Evolutionary conservation across 1,140 invertebrate genomes (phyloP).

Genomic region (Parasteatoda tepidariorum): DNA sequence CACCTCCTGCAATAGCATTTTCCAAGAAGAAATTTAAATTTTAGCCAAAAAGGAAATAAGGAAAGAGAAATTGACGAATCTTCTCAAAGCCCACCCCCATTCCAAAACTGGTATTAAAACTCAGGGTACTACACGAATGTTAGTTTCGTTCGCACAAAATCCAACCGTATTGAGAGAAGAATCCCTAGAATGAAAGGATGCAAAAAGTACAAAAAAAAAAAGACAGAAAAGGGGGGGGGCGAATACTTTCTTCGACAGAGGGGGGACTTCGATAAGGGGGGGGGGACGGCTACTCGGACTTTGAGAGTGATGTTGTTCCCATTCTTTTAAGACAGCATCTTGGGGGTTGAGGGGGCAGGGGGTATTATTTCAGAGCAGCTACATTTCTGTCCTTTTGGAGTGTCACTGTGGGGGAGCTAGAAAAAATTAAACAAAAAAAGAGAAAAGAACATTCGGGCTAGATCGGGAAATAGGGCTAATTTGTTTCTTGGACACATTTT

Average conservation of each 20-base stretch:
- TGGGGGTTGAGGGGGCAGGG: background rate
- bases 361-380: conserved; percentile 9
- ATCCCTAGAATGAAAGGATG: conserved; percentile 10
- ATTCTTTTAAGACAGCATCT: conserved; percentile 54
- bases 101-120: background rate
- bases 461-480: conserved; percentile 56
- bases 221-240: background rate
- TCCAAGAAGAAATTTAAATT: background rate
- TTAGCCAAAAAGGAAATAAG: background rate
- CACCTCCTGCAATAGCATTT: background rate
- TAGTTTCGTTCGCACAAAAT: background rate
- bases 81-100: background rate
- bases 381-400: conserved; percentile 33
- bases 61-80: background rate
- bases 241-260: conserved; percentile 18
- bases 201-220: background rate
- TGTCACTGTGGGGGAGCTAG: conserved; percentile 17
- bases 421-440: conserved; percentile 10
- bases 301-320: conserved; percentile 41
- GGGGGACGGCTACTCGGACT: conserved; percentile 47
- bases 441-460: conserved; percentile 44
- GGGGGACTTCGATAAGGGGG: background rate
- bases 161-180: conserved; percentile 6
- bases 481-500: conserved; percentile 59
- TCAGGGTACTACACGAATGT: background rate